Conservation (phyloP, 1,140 invertebrate species). For the Trypoxylus dichotomus region DNA sequence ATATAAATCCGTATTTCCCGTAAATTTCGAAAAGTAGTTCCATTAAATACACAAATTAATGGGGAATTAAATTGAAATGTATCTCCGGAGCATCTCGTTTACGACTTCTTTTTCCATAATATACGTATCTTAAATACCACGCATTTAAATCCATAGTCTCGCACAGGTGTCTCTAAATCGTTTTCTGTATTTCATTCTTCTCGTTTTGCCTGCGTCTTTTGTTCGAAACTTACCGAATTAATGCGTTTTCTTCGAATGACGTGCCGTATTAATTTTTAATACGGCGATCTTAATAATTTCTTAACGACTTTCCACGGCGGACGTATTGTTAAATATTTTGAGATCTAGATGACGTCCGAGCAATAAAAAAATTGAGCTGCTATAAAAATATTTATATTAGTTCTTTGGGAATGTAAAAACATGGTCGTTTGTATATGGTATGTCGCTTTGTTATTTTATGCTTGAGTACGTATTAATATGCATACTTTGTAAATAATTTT, state of each 20-base stretch:
- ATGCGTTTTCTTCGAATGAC: slow-evolving; percentile 2
- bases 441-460: no score
- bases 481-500: neutral
- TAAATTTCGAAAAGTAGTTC: no score
- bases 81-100: no score
- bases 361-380: slow-evolving; percentile 8
- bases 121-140: no score
- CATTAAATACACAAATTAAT: no score
- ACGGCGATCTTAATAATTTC: neutral
- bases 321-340: slow-evolving; percentile 24
- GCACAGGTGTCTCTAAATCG: slow-evolving; percentile 7
- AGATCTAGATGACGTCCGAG: slow-evolving; percentile 14
- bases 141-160: neutral
- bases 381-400: slow-evolving; percentile 17
- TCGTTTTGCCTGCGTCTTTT: neutral
- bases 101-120: no score
- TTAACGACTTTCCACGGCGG: neutral
- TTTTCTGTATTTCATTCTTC: neutral
- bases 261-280: slow-evolving; percentile 24
- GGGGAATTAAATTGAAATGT: no score
- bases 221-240: slow-evolving; percentile 5
- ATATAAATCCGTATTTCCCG: no score
- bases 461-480: no score
- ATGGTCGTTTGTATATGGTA: neutral
- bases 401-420: neutral